Conservation (phyloP, 2,888 invertebrate genomes). For the Terebella lapidaria region DNA sequence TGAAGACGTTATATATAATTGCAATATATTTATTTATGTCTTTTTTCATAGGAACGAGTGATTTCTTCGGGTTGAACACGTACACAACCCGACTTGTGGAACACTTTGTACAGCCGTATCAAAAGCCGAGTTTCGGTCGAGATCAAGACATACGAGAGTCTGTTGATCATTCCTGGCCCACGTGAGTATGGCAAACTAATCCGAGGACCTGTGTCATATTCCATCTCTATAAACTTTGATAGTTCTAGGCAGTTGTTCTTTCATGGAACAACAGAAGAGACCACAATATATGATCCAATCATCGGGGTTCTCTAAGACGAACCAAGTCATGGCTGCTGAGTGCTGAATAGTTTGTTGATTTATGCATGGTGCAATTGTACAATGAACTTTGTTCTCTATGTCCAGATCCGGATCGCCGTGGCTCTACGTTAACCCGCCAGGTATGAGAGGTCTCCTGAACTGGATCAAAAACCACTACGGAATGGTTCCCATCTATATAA, state of each 20-base stretch:
- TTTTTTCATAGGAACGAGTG: slow-evolving; percentile 56
- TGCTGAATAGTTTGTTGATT: too few relatives aligned
- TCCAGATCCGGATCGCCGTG: slow-evolving; percentile 17
- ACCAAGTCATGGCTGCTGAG: too few relatives aligned
- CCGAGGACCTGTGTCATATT: too few relatives aligned
- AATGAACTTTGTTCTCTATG: too few relatives aligned
- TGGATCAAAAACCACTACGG: slow-evolving; percentile 23
- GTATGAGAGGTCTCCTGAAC: slow-evolving; percentile 17
- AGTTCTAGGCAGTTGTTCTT: too few relatives aligned
- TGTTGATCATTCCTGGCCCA: slow-evolving; percentile 2
- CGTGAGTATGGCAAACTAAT: background rate
- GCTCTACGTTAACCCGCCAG: slow-evolving; percentile 22
- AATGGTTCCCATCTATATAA: slow-evolving; percentile 19
- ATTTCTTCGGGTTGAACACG: slow-evolving; percentile 69
- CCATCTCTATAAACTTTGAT: too few relatives aligned
- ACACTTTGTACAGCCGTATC: background rate
- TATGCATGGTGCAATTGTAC: too few relatives aligned
- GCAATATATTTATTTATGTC: background rate
- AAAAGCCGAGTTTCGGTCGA: slow-evolving; percentile 10
- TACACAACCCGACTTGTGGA: slow-evolving; percentile 57
- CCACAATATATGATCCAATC: too few relatives aligned
- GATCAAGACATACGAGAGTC: slow-evolving; percentile 16
- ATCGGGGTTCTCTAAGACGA: too few relatives aligned
- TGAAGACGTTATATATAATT: background rate
- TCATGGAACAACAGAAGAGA: too few relatives aligned